Base-by-base conservation (phyloP, 1,140 invertebrate species). In the Stegodyphus mimosarum region DNA sequence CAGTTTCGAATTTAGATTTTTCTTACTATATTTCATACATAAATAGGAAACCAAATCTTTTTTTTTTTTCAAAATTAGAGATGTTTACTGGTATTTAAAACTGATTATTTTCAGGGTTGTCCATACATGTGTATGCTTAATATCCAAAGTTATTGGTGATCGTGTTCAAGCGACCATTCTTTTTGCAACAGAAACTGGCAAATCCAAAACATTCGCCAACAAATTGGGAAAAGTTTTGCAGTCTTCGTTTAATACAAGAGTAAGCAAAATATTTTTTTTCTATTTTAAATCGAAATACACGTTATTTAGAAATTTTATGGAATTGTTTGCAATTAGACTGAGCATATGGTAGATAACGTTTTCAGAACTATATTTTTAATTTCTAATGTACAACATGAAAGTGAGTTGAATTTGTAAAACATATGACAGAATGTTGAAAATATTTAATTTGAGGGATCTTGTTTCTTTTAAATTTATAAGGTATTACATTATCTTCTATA, bases 171-270 rank as follows among this genome's bases (percentile, higher is more conserved):
- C 88, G 5, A 90, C 89, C 3, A 89, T 91, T 74, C 79, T 91
- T 10, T 91, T 89, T 73, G 90, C 89, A 11, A 88, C 90, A 11
- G 90, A 91, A 87, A 91, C 90, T 10, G 90, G 90, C 18, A 90
- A 89, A 83, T 89, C 90, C 5, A 89, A 91, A 86, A 88, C 88
- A 17, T 91, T 89, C 78, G 90, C 90, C 4, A 87, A 88, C 17
- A 84, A 87, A 87, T 52, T 90, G 15, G 89, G 76, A 64, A 85
- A 89, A 76, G 87, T 90, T 10, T 88, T 90, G 55, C 81, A 87
- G 18, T 87, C 88, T 77, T 87, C 89, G 15, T 90, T 90, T 86
- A 88, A 89, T 70, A 85, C 89, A 48, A 88, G 88, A 86, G 80
- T 87, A 76, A 6, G 50, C 72, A 76, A 33, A 7, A 17, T 76